Percentiles rank a stretch among this genome's conserved stretches.
Conservation (phyloP, 2,113 vertebrate species). For the Trematocara variabile region DNA sequence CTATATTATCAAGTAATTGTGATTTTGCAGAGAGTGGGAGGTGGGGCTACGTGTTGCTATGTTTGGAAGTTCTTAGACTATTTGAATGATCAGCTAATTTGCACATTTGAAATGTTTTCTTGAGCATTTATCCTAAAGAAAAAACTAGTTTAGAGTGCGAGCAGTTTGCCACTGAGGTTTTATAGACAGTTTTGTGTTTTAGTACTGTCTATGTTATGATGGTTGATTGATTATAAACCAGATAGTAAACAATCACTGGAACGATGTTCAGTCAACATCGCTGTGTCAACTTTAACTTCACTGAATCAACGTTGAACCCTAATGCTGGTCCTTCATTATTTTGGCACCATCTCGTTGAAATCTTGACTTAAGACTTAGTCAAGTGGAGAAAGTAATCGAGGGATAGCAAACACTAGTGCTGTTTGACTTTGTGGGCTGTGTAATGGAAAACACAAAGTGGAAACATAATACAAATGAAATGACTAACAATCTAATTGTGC, state of each 20-base stretch:
- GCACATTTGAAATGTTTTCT: neutral
- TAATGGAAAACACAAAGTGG: slow-evolving; percentile 20
- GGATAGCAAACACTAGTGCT: slow-evolving; percentile 5
- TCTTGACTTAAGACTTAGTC: neutral
- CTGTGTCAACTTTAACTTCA: neutral
- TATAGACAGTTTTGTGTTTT: neutral
- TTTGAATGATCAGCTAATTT: neutral
- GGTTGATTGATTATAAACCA: neutral
- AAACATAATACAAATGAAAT: neutral
- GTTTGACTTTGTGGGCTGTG: slow-evolving; percentile 24
- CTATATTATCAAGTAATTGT: neutral
- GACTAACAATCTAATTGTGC: neutral
- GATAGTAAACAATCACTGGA: neutral
- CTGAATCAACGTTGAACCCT: neutral
- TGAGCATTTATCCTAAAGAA: neutral
- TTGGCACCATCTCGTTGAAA: neutral
- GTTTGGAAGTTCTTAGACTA: neutral
- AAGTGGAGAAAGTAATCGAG: neutral
- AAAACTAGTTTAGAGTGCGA: neutral
- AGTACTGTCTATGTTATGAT: neutral
- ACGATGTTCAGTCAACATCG: neutral
- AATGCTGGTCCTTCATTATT: neutral
- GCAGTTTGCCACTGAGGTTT: neutral
- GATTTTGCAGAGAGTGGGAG: neutral
- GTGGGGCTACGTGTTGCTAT: neutral